Conservation (phyloP, 2,113 vertebrate genomes). For the Tachysurus fulvidraco region DNA sequence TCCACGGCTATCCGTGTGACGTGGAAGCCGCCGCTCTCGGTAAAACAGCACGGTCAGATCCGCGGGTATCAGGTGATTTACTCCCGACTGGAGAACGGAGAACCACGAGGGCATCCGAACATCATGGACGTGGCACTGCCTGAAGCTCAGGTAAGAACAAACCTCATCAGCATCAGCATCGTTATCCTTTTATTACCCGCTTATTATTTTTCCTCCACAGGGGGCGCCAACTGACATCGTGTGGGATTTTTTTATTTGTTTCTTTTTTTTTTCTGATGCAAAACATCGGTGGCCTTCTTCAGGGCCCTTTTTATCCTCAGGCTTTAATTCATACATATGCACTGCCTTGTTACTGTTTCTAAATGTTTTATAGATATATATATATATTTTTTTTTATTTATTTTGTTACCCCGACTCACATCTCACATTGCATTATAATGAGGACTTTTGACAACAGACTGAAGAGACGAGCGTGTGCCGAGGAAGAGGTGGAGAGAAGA, state of each 20-base stretch:
- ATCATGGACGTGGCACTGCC: slow-evolving; percentile 87
- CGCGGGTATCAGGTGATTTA: slow-evolving; percentile 92
- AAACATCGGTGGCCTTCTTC: slow-evolving; percentile 59
- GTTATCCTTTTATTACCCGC: neutral
- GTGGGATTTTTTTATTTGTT: slow-evolving; percentile 30
- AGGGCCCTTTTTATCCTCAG: slow-evolving; percentile 56
- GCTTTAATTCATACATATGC: slow-evolving; percentile 66
- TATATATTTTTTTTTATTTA: slow-evolving; percentile 55
- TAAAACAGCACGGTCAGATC: slow-evolving; percentile 91
- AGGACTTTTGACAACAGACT: slow-evolving; percentile 57
- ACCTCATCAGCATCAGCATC: neutral
- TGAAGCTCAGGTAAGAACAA: slow-evolving; percentile 84
- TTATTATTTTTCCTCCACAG: neutral
- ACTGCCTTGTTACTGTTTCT: slow-evolving; percentile 72
- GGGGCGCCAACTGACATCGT: neutral
- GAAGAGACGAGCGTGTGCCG: slow-evolving; percentile 55
- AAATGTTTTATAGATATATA: slow-evolving; percentile 52
- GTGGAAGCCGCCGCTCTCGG: slow-evolving; percentile 89
- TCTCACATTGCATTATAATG: slow-evolving; percentile 64
- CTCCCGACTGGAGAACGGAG: slow-evolving; percentile 84
- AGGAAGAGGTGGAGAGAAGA: slow-evolving; percentile 65
- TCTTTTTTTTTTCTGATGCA: slow-evolving; percentile 56
- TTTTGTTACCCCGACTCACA: slow-evolving; percentile 34
- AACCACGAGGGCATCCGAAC: slow-evolving; percentile 83
- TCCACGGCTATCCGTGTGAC: slow-evolving; percentile 87